Percentiles rank a stretch among this genome's conserved stretches.
These are phyloP conservation scores for Tribolium madens DNA, from an alignment of 1,140 invertebrate genomes.

Conservation along the genomic window DNA sequence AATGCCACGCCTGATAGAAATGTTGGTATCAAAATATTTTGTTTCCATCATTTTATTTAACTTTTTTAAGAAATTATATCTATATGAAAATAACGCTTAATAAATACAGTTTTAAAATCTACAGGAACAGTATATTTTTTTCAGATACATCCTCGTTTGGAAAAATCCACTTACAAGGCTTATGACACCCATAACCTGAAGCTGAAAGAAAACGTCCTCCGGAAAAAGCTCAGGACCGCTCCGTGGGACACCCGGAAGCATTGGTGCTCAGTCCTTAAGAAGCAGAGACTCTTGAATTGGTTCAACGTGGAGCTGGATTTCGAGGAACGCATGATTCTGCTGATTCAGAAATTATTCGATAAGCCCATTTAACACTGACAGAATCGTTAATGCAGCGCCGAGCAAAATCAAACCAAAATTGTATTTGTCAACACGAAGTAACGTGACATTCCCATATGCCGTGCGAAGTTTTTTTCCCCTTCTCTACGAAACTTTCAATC, in stretches of 20 bases:
- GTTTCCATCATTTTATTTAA: too few relatives aligned
- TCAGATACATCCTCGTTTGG: constrained; percentile 50
- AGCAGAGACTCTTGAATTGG: constrained; percentile 50
- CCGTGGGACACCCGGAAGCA: constrained; percentile 46
- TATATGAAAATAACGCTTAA: too few relatives aligned
- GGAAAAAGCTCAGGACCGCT: constrained; percentile 38
- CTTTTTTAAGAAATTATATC: too few relatives aligned
- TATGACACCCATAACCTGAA: constrained; percentile 52
- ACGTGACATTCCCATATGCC: constrained; percentile 47
- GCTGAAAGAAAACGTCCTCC: constrained; percentile 54
- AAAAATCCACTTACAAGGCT: constrained; percentile 47
- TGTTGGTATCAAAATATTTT: too few relatives aligned
- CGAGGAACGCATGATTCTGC: constrained; percentile 7
- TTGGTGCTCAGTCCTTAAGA: constrained; percentile 46
- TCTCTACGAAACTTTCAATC: constrained; percentile 55
- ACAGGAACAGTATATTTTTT: too few relatives aligned
- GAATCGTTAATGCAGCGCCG: too few relatives aligned
- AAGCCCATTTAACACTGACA: constrained; percentile 2
- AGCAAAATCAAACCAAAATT: constrained; percentile 14
- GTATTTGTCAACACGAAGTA: constrained; percentile 42
- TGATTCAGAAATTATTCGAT: constrained; percentile 2
- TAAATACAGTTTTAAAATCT: too few relatives aligned
- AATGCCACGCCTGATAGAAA: too few relatives aligned
- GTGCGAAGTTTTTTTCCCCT: constrained; percentile 44
- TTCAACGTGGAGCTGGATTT: constrained; percentile 42